A percentile compares a stretch with the other conserved stretches of the same genome.
These are phyloP conservation scores for Bombus breviceps DNA, from an alignment of 1,140 invertebrate genomes.

Conservation along the genomic window DNA sequence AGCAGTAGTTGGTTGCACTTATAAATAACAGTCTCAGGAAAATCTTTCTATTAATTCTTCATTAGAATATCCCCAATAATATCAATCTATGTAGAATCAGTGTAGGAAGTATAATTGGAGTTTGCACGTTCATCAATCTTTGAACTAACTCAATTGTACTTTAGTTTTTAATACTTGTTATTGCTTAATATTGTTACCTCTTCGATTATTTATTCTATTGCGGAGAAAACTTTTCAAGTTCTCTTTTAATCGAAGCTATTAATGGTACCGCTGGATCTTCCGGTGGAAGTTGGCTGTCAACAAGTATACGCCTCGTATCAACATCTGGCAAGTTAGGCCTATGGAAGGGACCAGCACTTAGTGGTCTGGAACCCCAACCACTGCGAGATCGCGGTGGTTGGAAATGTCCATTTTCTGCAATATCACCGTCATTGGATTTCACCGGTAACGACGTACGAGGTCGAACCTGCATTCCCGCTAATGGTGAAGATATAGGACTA, in stretches of 20 bases:
- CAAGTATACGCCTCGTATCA: slow-evolving; percentile 80
- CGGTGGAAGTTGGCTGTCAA: slow-evolving; percentile 80
- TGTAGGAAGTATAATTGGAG: background rate
- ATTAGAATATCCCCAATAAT: background rate
- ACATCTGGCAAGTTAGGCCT: slow-evolving; percentile 81
- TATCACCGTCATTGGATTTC: slow-evolving; percentile 55
- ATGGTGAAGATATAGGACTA: slow-evolving; percentile 67
- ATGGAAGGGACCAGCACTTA: slow-evolving; percentile 86
- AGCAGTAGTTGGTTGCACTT: background rate
- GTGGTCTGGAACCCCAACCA: slow-evolving; percentile 83
- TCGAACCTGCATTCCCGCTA: slow-evolving; percentile 65
- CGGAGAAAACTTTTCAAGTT: slow-evolving; percentile 83
- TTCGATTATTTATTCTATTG: slow-evolving; percentile 38
- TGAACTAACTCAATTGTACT: slow-evolving; percentile 2
- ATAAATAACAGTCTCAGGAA: background rate
- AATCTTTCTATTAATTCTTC: background rate
- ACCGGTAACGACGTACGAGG: slow-evolving; percentile 78
- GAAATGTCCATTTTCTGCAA: slow-evolving; percentile 71
- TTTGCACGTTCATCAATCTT: background rate
- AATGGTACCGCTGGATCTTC: slow-evolving; percentile 86
- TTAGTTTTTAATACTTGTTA: background rate
- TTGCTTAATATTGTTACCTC: background rate
- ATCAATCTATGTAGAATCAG: background rate
- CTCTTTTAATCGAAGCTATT: slow-evolving; percentile 85
- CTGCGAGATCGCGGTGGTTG: slow-evolving; percentile 72